Conservation (phyloP, 2,113 vertebrate species). For the Centropus unirufus region DNA sequence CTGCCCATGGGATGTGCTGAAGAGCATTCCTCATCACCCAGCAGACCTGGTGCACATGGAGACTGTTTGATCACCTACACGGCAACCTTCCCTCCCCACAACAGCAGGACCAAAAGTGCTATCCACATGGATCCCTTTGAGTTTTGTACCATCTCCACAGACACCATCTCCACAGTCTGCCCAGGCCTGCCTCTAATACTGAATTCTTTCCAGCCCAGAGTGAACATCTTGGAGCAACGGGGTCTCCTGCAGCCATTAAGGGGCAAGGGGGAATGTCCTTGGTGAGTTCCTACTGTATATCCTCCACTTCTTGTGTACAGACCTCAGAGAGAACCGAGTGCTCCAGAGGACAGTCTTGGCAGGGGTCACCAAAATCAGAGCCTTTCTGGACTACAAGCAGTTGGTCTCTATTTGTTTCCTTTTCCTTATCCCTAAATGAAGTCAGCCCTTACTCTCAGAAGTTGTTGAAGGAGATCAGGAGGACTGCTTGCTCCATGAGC, state of each 20-base stretch:
- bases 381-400: neutral
- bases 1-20: neutral
- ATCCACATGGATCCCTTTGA: neutral
- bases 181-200: neutral
- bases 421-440: neutral
- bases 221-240: neutral
- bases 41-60: neutral
- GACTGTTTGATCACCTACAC: neutral
- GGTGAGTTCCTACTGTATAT: neutral
- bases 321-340: neutral
- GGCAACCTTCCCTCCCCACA: neutral
- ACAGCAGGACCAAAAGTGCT: neutral
- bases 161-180: neutral
- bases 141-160: neutral
- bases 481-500: neutral
- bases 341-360: neutral
- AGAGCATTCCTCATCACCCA: neutral
- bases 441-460: neutral
- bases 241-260: neutral
- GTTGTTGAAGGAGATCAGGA: neutral
- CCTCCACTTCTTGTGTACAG: neutral
- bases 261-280: neutral
- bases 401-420: neutral
- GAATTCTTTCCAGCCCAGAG: neutral
- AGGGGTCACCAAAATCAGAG: neutral